Evolutionary conservation across 2,888 invertebrate genomes (phyloP).

Genomic region (Eucera pruinosa): DNA sequence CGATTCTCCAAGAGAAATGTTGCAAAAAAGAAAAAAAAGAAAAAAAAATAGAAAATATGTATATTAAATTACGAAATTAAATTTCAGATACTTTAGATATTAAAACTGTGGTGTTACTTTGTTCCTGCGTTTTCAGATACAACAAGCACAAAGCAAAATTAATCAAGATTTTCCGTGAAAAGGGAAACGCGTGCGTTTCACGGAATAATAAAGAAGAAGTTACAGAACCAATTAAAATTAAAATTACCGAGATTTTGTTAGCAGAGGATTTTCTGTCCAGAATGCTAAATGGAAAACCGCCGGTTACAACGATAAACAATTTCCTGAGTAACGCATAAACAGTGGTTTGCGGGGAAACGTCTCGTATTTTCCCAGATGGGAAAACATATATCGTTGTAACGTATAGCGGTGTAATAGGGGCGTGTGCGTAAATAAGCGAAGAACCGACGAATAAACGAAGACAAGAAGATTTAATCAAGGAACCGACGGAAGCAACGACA

Average conservation of each 20-base stretch:
- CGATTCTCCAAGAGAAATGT: too few relatives aligned
- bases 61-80: too few relatives aligned
- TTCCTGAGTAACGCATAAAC: not conserved
- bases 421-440: conserved; percentile 2
- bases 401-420: not conserved
- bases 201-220: too few relatives aligned
- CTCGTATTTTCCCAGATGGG: not conserved
- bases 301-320: not conserved
- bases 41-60: too few relatives aligned
- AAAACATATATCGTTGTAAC: not conserved
- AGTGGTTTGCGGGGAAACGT: not conserved
- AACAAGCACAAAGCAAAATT: too few relatives aligned
- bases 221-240: not conserved
- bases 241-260: not conserved
- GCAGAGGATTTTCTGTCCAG: not conserved
- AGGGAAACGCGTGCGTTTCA: too few relatives aligned
- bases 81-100: too few relatives aligned
- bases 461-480: conserved; percentile 40
- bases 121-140: too few relatives aligned
- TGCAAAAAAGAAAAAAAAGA: too few relatives aligned
- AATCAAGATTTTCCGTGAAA: too few relatives aligned
- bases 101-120: too few relatives aligned
- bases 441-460: conserved; percentile 9
- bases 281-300: not conserved
- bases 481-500: not conserved